These are phyloP conservation scores for Glossophaga mutica DNA, from an alignment of 2,797 vertebrate species.

Conservation along the genomic window DNA sequence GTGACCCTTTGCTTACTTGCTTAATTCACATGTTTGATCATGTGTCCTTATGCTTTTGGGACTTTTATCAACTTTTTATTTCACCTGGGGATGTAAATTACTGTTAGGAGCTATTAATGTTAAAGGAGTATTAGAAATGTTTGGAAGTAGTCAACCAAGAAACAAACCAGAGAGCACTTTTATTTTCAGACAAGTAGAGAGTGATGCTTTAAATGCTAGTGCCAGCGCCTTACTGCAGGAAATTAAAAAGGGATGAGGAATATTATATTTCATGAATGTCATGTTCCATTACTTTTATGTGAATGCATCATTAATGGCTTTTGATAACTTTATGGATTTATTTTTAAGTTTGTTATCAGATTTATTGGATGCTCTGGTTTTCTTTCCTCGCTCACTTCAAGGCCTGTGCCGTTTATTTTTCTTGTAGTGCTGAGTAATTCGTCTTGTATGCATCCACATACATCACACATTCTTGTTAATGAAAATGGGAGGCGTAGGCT, in stretches of 20 bases:
- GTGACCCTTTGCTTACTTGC: too few species aligned
- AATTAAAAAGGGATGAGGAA: slow-evolving; percentile 62
- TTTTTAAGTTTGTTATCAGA: slow-evolving; percentile 59
- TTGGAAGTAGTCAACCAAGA: not conserved
- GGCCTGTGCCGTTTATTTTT: not conserved
- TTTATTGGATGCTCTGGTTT: slow-evolving; percentile 42
- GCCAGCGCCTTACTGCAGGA: slow-evolving; percentile 58
- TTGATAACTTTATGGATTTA: slow-evolving; percentile 61
- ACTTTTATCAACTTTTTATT: slow-evolving; percentile 17
- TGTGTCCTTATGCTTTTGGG: slow-evolving; percentile 14
- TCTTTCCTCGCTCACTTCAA: not conserved
- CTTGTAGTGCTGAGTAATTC: not conserved
- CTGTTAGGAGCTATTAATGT: slow-evolving; percentile 38
- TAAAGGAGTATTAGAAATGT: slow-evolving; percentile 31
- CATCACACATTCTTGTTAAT: not conserved
- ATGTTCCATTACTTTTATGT: slow-evolving; percentile 57
- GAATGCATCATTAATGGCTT: slow-evolving; percentile 52
- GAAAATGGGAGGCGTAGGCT: not conserved
- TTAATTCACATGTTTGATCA: not conserved
- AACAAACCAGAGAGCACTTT: slow-evolving; percentile 37
- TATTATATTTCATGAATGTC: slow-evolving; percentile 65
- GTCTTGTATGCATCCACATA: not conserved
- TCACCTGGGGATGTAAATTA: slow-evolving; percentile 20
- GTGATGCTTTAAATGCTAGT: slow-evolving; percentile 32
- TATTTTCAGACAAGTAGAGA: slow-evolving; percentile 44